Percentiles rank a stretch among this genome's conserved stretches.
These are phyloP conservation scores for Proctacanthus coquilletti DNA, from an alignment of 1,140 invertebrate genomes.

Conservation along the genomic window DNA sequence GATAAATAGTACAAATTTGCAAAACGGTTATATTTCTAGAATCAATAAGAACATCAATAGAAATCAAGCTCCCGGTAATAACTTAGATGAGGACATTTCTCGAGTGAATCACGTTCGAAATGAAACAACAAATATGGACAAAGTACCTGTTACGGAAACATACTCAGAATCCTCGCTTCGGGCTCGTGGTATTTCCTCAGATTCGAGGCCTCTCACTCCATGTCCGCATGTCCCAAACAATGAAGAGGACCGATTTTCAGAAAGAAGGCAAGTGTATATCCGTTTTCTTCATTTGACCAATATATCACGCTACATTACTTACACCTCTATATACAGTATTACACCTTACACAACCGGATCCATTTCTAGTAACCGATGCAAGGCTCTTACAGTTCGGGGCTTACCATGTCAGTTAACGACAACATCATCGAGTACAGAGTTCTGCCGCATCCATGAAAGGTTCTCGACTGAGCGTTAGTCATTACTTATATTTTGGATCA, in stretches of 20 bases:
- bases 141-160: too few relatives aligned
- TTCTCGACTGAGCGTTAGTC: too few relatives aligned
- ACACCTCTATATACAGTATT: not conserved
- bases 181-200: too few relatives aligned
- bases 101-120: not conserved
- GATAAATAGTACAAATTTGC: not conserved
- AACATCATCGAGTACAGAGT: not conserved
- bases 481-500: too few relatives aligned
- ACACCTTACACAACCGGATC: not conserved
- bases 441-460: not conserved
- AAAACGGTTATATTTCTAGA: not conserved
- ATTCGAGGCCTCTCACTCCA: not conserved
- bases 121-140: not conserved
- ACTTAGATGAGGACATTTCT: not conserved
- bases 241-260: not conserved
- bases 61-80: too few relatives aligned
- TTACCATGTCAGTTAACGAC: not conserved
- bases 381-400: not conserved
- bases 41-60: too few relatives aligned
- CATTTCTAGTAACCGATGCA: not conserved
- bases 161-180: too few relatives aligned
- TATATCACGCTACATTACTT: not conserved
- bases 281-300: not conserved
- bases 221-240: not conserved
- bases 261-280: not conserved